Evolutionary conservation across 2,888 invertebrate species (phyloP), one percentile per base, ranked within the genome.

Genomic region (Atethmia centrago): DNA sequence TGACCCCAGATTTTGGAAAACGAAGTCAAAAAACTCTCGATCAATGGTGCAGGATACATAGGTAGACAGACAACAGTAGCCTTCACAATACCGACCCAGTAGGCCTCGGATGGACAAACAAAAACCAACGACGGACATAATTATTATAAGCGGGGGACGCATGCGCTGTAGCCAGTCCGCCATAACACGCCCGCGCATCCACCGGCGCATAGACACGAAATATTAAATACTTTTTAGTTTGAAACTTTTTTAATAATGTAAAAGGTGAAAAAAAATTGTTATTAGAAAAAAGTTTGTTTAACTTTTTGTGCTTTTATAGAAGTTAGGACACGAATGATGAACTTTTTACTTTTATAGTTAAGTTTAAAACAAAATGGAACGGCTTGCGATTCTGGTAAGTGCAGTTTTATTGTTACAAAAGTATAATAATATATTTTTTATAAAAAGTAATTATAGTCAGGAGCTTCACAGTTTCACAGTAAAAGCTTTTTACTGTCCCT

Each of bases 141-240:
- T 95, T 95, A 95, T 95, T 94, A 93, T 93, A 95, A 95, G 91
- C 92, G 86, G 88, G 91, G 93, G 92, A 92, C 92, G 91, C 91
- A 86, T 85, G 89, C 90, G 88, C 88, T 84, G 84, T 87, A 85
- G 90, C 84, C 95, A 96, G 95, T 95, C 88, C 85, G 88, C 85
- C 84, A 88, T 84, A 75, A 91, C 89, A 92, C 92, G 90, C 80
- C 80, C 88, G 92, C 85, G 90, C 89, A 87, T 83, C 83, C 70
- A 83, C 78, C 58, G 59, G 87, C 83, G 83, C 77, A 83, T 83
- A 78, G 72, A 77, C 63, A 72, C 66, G 42, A 56, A 63, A 56
- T 69, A 69, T 51, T 58, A 36, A 51, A 69, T 25, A 66, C 62
- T 63, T 69, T 78, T 70, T 64, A 16, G 53, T 36, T 73, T 12